Percentiles rank a stretch among this genome's conserved stretches.
Evolutionary conservation across 2,888 invertebrate species (phyloP).

Genomic region (Ormyrus thymus): DNA sequence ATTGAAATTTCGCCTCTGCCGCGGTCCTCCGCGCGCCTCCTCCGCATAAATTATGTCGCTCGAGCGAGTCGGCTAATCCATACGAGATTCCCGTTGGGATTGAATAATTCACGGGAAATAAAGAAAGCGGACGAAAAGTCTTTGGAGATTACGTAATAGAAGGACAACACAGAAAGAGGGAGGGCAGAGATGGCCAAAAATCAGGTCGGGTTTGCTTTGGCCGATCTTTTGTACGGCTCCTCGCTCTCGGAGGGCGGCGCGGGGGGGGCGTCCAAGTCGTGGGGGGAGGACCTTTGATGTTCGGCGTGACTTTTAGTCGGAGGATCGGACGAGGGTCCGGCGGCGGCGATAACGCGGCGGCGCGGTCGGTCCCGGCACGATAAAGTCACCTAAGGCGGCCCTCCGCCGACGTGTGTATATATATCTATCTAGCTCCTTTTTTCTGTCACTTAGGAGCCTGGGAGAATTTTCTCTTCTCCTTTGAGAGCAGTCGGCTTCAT

Average conservation of each 20-base stretch:
- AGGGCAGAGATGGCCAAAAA: neutral
- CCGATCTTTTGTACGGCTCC: neutral
- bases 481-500: slow-evolving; percentile 51
- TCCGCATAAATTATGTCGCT: neutral
- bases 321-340: slow-evolving; percentile 52
- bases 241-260: neutral
- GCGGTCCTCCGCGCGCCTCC: neutral
- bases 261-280: neutral
- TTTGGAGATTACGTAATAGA: no score
- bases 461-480: slow-evolving; percentile 60
- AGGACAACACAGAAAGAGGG: no score
- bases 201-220: slow-evolving; percentile 12
- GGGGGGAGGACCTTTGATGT: slow-evolving; percentile 60
- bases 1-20: slow-evolving; percentile 25
- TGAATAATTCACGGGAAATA: no score
- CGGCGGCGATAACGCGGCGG: slow-evolving; percentile 4
- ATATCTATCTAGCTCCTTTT: slow-evolving; percentile 56
- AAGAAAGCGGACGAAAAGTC: no score
- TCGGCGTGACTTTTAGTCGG: slow-evolving; percentile 59
- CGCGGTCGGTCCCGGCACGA: slow-evolving; percentile 10
- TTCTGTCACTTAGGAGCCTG: slow-evolving; percentile 62
- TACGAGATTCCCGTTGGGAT: no score
- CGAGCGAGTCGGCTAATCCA: neutral
- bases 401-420: neutral
- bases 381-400: slow-evolving; percentile 1